phyloP scores from a whole-genome alignment of 2,113 vertebrate genomes.

The Agelaius phoeniceus region DNA sequence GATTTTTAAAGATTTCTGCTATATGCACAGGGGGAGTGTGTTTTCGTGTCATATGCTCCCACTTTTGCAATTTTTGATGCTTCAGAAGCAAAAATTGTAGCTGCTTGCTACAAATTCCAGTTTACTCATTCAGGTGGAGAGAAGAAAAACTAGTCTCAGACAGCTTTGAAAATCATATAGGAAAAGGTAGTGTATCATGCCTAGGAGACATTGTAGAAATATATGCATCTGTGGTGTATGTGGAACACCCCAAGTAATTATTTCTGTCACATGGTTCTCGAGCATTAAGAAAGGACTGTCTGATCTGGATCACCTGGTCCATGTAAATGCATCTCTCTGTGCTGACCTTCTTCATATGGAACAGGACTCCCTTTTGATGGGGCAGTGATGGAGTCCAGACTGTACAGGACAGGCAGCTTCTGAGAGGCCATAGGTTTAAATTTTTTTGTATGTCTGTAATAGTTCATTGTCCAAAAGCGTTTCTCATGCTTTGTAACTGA shows the following conservation, averaged over 20 bases:
- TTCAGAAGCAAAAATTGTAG: not conserved
- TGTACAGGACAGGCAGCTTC: fast-evolving
- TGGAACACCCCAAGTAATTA: not conserved
- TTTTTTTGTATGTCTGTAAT: not conserved
- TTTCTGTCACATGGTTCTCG: not conserved
- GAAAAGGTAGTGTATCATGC: not conserved
- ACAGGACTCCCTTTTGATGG: not conserved
- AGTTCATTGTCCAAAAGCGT: not conserved
- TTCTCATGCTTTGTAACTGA: not conserved
- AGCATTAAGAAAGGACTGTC: not conserved
- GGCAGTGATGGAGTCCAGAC: not conserved
- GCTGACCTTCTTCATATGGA: not conserved
- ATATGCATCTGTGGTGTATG: not conserved
- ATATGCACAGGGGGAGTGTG: not conserved
- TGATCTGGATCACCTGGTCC: not conserved
- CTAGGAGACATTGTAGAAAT: not conserved
- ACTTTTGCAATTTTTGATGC: not conserved
- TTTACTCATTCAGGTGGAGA: not conserved
- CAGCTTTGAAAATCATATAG: not conserved
- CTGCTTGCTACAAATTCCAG: not conserved
- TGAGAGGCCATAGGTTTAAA: not conserved
- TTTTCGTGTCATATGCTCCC: not conserved
- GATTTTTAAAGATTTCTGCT: not conserved
- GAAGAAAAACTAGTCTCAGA: not conserved
- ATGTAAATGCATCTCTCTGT: not conserved